These are phyloP conservation scores for Rhyacophila brunnea DNA, from an alignment of 1,140 invertebrate genomes.

Conservation along the genomic window DNA sequence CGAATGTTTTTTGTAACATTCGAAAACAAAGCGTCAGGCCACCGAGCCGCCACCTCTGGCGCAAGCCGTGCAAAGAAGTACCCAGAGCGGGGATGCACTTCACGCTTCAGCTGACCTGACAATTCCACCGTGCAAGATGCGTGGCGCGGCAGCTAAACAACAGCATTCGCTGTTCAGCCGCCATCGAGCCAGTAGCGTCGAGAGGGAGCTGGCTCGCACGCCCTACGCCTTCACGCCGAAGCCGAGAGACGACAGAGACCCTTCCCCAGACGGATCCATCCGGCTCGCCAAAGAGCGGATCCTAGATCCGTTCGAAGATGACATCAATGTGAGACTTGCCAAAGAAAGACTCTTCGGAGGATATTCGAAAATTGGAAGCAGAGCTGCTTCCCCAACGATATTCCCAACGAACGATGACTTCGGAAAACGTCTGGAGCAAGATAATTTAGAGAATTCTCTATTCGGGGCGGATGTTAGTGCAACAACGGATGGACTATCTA, in stretches of 20 bases:
- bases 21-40: too few species aligned
- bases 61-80: too few species aligned
- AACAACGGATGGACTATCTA: constrained; percentile 15
- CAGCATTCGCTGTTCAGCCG: constrained; percentile 46
- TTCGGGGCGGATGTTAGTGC: constrained; percentile 19
- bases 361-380: constrained; percentile 11
- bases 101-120: too few species aligned
- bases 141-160: constrained; percentile 32
- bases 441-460: constrained; percentile 11
- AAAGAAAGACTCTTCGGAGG: constrained; percentile 30
- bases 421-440: constrained; percentile 12
- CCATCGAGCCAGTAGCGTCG: constrained; percentile 51
- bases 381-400: constrained; percentile 20
- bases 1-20: too few species aligned
- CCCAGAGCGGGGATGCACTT: too few species aligned
- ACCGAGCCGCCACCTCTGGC: too few species aligned
- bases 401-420: constrained; percentile 32
- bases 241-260: constrained; percentile 21
- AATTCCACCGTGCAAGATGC: constrained; percentile 16
- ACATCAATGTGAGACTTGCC: constrained; percentile 32
- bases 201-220: constrained; percentile 52
- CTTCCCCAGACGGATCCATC: constrained; percentile 31
- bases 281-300: constrained; percentile 32
- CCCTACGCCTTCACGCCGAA: constrained; percentile 49
- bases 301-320: constrained; percentile 30